Evolutionary conservation across 2,888 invertebrate genomes (phyloP).

Genomic region (Orchestes rusci): DNA sequence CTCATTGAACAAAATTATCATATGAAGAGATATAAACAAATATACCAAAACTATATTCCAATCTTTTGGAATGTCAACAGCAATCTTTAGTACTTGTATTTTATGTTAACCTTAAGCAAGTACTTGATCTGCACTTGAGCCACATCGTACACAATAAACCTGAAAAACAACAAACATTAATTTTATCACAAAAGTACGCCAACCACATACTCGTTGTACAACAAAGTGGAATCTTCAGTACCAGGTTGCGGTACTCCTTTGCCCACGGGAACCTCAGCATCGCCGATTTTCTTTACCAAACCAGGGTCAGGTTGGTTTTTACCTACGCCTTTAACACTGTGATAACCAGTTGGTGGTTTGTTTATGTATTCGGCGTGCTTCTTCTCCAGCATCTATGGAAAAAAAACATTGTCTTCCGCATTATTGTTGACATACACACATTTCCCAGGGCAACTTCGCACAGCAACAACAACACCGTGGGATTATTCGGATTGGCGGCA

Average conservation of each 20-base stretch:
- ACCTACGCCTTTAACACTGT: conserved; percentile 89
- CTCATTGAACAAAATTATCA: too few species aligned
- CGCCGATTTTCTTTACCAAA: conserved; percentile 50
- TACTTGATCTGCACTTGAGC: conserved; percentile 91
- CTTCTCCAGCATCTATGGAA: conserved; percentile 62
- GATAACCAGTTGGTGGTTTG: conserved; percentile 68
- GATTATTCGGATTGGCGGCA: conserved; percentile 59
- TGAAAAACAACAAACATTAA: too few species aligned
- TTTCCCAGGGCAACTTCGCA: conserved; percentile 95
- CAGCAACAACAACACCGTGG: conserved; percentile 79
- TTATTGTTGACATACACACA: conserved; percentile 54
- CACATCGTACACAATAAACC: conserved; percentile 95
- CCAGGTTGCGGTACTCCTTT: conserved; percentile 46
- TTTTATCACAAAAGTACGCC: too few species aligned
- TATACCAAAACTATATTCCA: too few species aligned
- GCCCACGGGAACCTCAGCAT: conserved; percentile 73
- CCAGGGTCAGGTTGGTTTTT: conserved; percentile 76
- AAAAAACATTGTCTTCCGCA: too few species aligned
- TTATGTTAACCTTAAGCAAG: conserved; percentile 78
- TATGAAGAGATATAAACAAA: too few species aligned
- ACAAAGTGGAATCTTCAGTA: conserved; percentile 48
- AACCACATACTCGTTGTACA: conserved; percentile 97
- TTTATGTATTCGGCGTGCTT: conserved; percentile 63
- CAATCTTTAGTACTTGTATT: conserved; percentile 49
- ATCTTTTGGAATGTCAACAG: too few species aligned